A percentile compares a stretch with the other conserved stretches of the same genome.
Evolutionary conservation across 1,140 invertebrate genomes (phyloP).

Genomic region (Nomia melanderi): DNA sequence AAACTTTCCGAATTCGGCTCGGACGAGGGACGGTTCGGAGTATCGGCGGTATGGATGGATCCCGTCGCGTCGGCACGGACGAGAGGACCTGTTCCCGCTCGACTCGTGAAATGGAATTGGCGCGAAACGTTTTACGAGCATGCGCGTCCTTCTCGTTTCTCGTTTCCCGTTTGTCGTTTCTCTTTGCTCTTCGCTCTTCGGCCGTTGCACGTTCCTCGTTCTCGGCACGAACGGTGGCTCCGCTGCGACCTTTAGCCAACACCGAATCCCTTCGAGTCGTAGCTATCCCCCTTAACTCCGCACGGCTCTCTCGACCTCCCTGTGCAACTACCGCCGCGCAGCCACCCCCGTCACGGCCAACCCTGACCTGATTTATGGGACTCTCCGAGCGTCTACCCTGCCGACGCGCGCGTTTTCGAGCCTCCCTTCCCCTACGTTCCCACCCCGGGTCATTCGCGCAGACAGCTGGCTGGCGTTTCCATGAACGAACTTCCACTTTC

Average conservation of each 20-base stretch:
- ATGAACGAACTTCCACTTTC: conserved; percentile 29
- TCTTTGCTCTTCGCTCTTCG: too few species aligned
- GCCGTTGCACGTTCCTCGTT: conserved; percentile 8
- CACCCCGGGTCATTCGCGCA: conserved; percentile 42
- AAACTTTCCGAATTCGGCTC: not conserved
- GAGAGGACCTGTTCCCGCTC: not conserved
- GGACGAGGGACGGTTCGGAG: not conserved
- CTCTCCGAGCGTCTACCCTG: conserved; percentile 78
- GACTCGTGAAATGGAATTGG: conserved; percentile 56
- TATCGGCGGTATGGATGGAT: not conserved
- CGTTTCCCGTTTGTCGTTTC: not conserved
- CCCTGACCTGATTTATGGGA: conserved; percentile 82
- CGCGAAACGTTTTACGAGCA: conserved; percentile 65
- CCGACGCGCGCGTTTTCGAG: conserved; percentile 71
- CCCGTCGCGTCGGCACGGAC: not conserved
- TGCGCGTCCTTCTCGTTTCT: conserved; percentile 41
- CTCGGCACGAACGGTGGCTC: conserved; percentile 2
- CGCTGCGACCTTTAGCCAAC: conserved; percentile 77
- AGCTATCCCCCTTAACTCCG: conserved; percentile 53
- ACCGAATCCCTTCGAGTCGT: conserved; percentile 64
- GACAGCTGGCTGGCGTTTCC: conserved; percentile 79
- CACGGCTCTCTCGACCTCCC: conserved; percentile 43
- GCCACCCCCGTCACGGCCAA: conserved; percentile 76
- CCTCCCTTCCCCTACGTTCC: conserved; percentile 22
- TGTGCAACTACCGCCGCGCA: conserved; percentile 62